Conservation (phyloP, 2,797 vertebrate species). For the Tarsius wallacei region DNA sequence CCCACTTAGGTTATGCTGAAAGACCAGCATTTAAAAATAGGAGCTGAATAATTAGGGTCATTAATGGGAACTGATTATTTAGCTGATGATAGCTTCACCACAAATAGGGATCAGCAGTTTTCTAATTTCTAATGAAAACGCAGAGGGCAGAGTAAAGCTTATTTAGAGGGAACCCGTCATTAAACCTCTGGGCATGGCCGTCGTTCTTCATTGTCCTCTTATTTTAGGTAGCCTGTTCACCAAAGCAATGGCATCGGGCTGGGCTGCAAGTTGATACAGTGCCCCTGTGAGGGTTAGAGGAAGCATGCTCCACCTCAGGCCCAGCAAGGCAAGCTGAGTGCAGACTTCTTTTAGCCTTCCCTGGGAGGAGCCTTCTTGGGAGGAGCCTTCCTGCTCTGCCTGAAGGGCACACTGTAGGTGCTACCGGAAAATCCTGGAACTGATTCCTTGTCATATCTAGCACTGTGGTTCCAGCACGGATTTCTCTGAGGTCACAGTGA, state of each 20-base stretch:
- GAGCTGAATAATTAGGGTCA: slow-evolving; percentile 89
- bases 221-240: neutral
- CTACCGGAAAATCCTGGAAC: neutral
- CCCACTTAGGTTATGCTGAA: slow-evolving; percentile 89
- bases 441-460: neutral
- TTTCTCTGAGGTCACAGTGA: slow-evolving; percentile 49
- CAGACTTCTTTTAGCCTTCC: neutral
- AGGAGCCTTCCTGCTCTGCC: too few species aligned
- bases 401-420: rapidly evolving
- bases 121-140: neutral
- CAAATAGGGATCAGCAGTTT: slow-evolving; percentile 69
- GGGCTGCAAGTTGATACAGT: rapidly evolving
- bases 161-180: neutral
- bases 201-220: neutral
- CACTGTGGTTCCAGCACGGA: neutral
- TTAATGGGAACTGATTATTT: slow-evolving; percentile 89
- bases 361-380: neutral
- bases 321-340: neutral
- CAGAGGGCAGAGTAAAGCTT: neutral
- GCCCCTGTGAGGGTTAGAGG: neutral
- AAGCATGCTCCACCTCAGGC: neutral
- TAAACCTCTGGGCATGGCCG: rapidly evolving
- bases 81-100: slow-evolving; percentile 66
- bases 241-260: neutral
- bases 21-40: slow-evolving; percentile 90